phyloP scores from a whole-genome alignment of 1,140 invertebrate species.

The Vollenhovia emeryi region DNA sequence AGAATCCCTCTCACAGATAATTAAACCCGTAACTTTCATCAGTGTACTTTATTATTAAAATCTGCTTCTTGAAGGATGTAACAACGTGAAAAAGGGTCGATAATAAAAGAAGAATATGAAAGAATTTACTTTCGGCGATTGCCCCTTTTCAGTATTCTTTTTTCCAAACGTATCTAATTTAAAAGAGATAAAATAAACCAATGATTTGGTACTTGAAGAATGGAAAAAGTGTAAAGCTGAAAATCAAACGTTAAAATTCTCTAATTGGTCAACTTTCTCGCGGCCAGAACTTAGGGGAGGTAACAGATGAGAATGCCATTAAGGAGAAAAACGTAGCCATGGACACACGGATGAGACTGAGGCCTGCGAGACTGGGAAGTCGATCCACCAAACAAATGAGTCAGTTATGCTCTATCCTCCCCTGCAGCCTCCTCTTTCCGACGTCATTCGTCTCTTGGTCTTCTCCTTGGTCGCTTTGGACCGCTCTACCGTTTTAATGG shows the following conservation, averaged over 20 bases:
- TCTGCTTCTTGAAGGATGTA: not conserved
- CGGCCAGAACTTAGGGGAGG: constrained; percentile 24
- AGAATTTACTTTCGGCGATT: not conserved
- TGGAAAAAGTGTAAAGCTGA: not conserved
- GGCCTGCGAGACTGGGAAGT: constrained; percentile 65
- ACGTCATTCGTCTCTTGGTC: constrained; percentile 61
- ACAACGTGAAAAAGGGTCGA: not conserved
- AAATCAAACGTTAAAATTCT: not conserved
- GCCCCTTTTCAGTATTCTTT: not conserved
- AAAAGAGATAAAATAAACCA: not conserved
- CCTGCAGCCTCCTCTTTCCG: constrained; percentile 20
- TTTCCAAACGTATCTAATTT: not conserved
- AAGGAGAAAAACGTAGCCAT: constrained; percentile 12
- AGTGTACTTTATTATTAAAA: not conserved
- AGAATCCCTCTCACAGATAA: not conserved
- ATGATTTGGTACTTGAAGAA: not conserved
- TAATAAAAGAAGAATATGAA: not conserved
- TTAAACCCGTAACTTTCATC: not conserved
- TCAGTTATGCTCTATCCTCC: constrained; percentile 69
- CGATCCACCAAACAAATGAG: constrained; percentile 79
- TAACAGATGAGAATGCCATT: constrained; percentile 60
- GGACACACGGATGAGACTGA: constrained; percentile 47
- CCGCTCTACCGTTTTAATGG: constrained; percentile 71
- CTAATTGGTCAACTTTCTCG: not conserved
- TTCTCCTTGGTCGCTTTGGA: constrained; percentile 51